Percentiles rank a stretch among this genome's conserved stretches.
These are phyloP conservation scores for Leptobrachium ailaonicum DNA, from an alignment of 2,113 vertebrate species.

Conservation along the genomic window DNA sequence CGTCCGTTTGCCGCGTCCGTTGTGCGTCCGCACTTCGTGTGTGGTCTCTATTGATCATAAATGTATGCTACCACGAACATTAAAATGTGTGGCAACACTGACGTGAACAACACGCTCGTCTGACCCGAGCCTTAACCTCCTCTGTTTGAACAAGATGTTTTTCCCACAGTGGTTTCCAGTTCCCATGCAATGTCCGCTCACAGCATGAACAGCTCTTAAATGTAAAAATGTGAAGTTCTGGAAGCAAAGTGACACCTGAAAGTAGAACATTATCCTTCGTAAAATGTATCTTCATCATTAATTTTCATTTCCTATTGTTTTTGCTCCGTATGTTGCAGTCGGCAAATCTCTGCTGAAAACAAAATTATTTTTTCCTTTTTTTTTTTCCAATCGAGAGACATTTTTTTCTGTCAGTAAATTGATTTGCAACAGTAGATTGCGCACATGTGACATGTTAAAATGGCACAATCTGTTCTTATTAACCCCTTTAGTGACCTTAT, in stretches of 20 bases:
- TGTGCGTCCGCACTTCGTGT: too few relatives aligned
- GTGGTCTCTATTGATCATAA: too few relatives aligned
- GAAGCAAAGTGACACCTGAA: constrained; percentile 32
- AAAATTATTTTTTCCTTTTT: constrained; percentile 1
- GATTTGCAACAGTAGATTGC: not conserved
- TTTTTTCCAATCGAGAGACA: too few relatives aligned
- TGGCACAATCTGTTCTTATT: too few relatives aligned
- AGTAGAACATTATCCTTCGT: constrained; percentile 33
- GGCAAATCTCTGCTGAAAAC: not conserved
- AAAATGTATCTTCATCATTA: constrained; percentile 40
- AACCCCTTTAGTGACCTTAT: too few relatives aligned
- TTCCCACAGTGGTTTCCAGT: constrained; percentile 28
- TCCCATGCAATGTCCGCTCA: constrained; percentile 31
- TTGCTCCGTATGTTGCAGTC: constrained; percentile 14
- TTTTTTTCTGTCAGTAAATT: constrained; percentile 7
- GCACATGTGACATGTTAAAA: too few relatives aligned
- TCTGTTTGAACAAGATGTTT: not conserved
- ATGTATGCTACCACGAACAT: too few relatives aligned
- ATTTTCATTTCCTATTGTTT: constrained; percentile 36
- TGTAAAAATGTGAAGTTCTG: constrained; percentile 36
- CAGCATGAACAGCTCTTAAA: constrained; percentile 33
- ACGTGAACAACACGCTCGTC: too few relatives aligned
- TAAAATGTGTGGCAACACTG: too few relatives aligned
- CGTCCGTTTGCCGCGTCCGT: too few relatives aligned
- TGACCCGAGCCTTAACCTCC: not conserved